phyloP scores from a whole-genome alignment of 1,140 invertebrate genomes.

The Tetraneura akinire region DNA sequence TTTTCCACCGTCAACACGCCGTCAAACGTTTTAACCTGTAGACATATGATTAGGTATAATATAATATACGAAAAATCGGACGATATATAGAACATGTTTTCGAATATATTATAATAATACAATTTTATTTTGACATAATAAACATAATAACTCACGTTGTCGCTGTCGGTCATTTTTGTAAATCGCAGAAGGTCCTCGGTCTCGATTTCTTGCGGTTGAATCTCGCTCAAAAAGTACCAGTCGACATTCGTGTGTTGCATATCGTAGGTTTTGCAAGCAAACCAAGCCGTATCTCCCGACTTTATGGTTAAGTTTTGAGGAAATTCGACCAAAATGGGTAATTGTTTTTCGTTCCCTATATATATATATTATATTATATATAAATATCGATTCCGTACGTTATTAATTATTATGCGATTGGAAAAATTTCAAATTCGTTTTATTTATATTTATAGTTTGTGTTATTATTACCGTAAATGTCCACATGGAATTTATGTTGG shows the following conservation, averaged over 20 bases:
- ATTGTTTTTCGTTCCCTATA: conserved; percentile 53
- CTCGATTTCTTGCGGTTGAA: conserved; percentile 41
- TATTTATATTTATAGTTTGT: neutral
- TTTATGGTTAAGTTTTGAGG: conserved; percentile 54
- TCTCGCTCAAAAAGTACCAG: conserved; percentile 52
- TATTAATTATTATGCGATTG: neutral
- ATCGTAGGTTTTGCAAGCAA: conserved; percentile 53
- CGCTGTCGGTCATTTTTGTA: conserved; percentile 20
- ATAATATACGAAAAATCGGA: too few species aligned
- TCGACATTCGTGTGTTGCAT: conserved; percentile 44
- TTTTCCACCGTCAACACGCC: conserved; percentile 75
- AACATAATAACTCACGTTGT: neutral
- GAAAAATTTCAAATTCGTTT: neutral
- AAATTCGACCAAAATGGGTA: conserved; percentile 55
- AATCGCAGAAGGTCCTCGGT: neutral
- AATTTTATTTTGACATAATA: too few species aligned
- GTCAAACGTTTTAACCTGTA: conserved; percentile 60
- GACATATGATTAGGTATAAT: conserved; percentile 29
- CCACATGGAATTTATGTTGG: conserved; percentile 71
- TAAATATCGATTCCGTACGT: neutral
- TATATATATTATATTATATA: conserved; percentile 11
- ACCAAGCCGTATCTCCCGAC: conserved; percentile 52
- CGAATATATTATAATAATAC: too few species aligned
- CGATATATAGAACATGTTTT: too few species aligned
- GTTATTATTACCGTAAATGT: conserved; percentile 69